Evolutionary conservation across 2,888 invertebrate genomes (phyloP).

Genomic region (Drosophila merina): DNA sequence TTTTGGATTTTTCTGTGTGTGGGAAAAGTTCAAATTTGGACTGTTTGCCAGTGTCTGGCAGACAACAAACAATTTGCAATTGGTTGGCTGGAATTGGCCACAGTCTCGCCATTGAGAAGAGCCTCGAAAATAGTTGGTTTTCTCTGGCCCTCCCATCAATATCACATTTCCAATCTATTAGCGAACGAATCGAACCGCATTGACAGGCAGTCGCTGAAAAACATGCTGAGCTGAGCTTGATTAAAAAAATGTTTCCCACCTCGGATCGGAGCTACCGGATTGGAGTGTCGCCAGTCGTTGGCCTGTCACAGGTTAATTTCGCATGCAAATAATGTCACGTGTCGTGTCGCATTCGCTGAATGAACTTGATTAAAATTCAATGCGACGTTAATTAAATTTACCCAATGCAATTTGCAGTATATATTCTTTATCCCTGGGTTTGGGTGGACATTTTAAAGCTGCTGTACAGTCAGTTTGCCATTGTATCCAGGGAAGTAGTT

Average conservation of each 20-base stretch:
- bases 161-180: slow-evolving; percentile 41
- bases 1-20: neutral
- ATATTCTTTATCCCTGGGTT: neutral
- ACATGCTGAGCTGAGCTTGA: slow-evolving; percentile 23
- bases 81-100: slow-evolving; percentile 15
- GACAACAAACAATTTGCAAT: slow-evolving; percentile 25
- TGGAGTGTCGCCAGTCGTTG: slow-evolving; percentile 16
- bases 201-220: slow-evolving; percentile 11
- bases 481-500: neutral
- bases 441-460: slow-evolving; percentile 14
- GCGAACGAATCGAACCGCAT: slow-evolving; percentile 18
- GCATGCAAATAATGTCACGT: slow-evolving; percentile 78
- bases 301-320: slow-evolving; percentile 71
- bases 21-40: slow-evolving; percentile 11
- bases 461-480: slow-evolving; percentile 8
- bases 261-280: neutral
- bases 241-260: slow-evolving; percentile 27
- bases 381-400: slow-evolving; percentile 76
- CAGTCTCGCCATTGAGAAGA: slow-evolving; percentile 8
- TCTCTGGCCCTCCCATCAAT: slow-evolving; percentile 16
- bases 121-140: slow-evolving; percentile 14
- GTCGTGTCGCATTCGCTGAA: slow-evolving; percentile 66
- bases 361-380: slow-evolving; percentile 78
- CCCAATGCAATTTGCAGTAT: slow-evolving; percentile 68
- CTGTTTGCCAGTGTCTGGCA: slow-evolving; percentile 2